phyloP scores from a whole-genome alignment of 1,140 invertebrate species.

The Metopolophium dirhodum region DNA sequence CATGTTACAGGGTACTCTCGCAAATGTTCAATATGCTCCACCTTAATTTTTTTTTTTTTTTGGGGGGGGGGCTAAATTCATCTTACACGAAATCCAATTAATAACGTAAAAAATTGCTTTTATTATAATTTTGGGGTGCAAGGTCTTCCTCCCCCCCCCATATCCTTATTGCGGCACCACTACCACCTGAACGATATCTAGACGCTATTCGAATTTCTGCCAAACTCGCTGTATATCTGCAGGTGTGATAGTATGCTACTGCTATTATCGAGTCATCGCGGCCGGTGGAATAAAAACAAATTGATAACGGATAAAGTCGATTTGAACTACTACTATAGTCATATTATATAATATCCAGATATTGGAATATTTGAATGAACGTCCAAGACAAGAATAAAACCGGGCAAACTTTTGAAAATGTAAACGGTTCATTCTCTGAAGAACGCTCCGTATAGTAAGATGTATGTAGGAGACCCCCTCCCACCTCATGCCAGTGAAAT shows the following conservation, averaged over 20 bases:
- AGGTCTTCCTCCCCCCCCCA: not conserved
- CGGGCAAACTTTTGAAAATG: not conserved
- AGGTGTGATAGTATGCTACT: not conserved
- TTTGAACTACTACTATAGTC: not conserved
- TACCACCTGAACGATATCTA: not conserved
- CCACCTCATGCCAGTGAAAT: not conserved
- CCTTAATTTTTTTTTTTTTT: no score
- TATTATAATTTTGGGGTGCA: not conserved
- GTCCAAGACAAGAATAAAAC: not conserved
- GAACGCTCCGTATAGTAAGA: not conserved
- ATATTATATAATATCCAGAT: not conserved
- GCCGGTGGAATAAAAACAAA: not conserved
- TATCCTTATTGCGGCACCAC: not conserved
- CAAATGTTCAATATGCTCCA: no score
- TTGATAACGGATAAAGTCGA: not conserved
- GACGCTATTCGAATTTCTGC: not conserved
- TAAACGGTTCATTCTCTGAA: not conserved
- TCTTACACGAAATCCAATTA: not conserved
- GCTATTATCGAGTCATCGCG: no score
- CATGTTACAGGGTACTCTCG: no score
- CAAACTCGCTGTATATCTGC: not conserved
- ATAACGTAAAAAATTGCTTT: not conserved
- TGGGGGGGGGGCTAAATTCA: no score
- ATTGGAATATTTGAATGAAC: not conserved
- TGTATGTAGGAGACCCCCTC: not conserved